phyloP scores from a whole-genome alignment of 2,113 vertebrate genomes.

The Alethe castanea region DNA sequence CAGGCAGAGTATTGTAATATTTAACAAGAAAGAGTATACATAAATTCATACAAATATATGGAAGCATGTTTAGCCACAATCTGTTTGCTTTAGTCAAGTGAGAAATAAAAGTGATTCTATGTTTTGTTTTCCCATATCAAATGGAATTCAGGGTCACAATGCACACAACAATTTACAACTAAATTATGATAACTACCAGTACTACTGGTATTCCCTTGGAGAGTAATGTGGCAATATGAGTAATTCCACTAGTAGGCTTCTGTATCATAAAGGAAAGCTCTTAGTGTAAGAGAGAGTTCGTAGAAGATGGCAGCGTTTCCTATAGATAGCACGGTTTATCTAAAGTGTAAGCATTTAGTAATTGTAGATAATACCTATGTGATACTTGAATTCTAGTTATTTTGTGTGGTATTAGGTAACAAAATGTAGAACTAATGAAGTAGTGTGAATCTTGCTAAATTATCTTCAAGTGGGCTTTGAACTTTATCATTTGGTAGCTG shows the following conservation, averaged over 20 bases:
- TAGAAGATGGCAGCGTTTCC: neutral
- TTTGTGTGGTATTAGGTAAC: neutral
- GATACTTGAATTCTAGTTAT: neutral
- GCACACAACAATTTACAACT: neutral
- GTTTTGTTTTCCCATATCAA: neutral
- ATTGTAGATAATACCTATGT: neutral
- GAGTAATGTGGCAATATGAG: neutral
- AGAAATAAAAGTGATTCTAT: neutral
- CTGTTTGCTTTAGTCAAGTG: neutral
- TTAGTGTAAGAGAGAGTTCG: neutral
- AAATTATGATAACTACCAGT: neutral
- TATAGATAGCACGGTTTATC: neutral
- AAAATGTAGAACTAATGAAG: neutral
- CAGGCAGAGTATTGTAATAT: neutral
- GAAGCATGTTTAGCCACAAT: neutral
- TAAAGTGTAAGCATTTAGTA: neutral
- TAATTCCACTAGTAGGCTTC: neutral
- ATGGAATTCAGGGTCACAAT: neutral
- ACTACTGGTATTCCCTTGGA: neutral
- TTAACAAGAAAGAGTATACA: neutral
- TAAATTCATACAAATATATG: neutral
- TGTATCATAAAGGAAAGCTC: neutral
- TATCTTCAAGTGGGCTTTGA: neutral
- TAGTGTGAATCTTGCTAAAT: neutral
- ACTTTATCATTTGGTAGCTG: neutral